Percentiles rank a stretch among this genome's conserved stretches.
Conservation (phyloP, 2,797 vertebrate genomes). For the Zalophus californianus region DNA sequence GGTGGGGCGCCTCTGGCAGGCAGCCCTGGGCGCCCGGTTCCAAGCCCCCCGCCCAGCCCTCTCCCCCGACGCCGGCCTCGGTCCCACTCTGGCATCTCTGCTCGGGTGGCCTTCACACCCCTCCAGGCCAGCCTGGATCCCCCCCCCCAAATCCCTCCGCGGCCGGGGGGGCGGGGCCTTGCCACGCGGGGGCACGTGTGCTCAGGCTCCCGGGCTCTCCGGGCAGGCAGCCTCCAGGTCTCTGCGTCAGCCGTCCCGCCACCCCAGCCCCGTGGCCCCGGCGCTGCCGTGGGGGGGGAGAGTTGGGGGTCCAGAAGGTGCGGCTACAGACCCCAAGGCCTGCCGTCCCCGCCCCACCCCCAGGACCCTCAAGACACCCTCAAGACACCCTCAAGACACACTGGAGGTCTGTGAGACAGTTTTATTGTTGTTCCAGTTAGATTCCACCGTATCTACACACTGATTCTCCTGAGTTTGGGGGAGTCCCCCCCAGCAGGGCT, state of each 20-base stretch:
- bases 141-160: constrained; percentile 61
- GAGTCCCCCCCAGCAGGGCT: background rate
- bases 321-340: background rate
- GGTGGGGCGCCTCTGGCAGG: background rate
- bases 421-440: constrained; percentile 71
- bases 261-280: background rate
- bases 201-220: rapidly evolving
- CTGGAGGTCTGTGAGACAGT: background rate
- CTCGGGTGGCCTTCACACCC: background rate
- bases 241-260: background rate
- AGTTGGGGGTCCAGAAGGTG: background rate
- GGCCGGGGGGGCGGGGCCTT: constrained; percentile 41
- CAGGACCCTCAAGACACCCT: constrained; percentile 34
- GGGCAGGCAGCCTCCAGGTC: background rate
- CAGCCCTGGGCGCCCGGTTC: rapidly evolving
- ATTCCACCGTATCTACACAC: background rate
- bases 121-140: background rate
- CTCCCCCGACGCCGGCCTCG: background rate
- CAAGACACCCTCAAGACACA: too few species aligned
- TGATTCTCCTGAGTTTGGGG: background rate
- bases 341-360: background rate
- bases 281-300: background rate
- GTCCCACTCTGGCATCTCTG: rapidly evolving
- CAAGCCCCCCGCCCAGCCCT: too few species aligned
- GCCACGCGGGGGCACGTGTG: background rate